phyloP scores from a whole-genome alignment of 2,888 invertebrate species.

The Aelia acuminata region DNA sequence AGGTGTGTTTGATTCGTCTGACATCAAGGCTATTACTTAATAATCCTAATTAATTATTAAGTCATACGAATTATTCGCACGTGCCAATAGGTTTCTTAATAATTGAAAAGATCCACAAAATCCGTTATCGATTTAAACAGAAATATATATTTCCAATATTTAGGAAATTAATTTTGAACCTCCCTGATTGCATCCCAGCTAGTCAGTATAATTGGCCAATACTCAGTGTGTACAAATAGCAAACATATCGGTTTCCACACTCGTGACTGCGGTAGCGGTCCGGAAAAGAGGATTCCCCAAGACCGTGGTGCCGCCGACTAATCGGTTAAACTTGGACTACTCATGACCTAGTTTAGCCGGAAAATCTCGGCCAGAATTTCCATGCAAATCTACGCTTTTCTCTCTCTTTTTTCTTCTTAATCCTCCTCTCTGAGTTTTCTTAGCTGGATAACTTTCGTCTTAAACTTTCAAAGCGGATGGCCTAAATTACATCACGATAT shows the following conservation, averaged over 20 bases:
- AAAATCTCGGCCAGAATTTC: constrained; percentile 7
- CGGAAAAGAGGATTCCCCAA: background rate
- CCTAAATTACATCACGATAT: background rate
- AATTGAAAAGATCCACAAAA: too few species aligned
- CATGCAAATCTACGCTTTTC: constrained; percentile 8
- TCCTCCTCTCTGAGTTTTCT: background rate
- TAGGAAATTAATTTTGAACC: background rate
- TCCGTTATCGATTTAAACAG: too few species aligned
- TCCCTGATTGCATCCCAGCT: background rate
- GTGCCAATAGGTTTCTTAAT: too few species aligned
- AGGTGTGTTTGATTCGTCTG: too few species aligned
- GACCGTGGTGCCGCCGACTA: background rate
- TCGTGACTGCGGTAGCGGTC: background rate
- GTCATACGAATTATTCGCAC: too few species aligned
- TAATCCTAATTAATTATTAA: too few species aligned
- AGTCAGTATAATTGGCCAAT: background rate
- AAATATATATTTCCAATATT: background rate
- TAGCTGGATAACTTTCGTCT: background rate
- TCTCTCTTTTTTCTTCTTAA: background rate
- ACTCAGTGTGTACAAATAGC: background rate
- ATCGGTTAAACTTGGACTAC: background rate
- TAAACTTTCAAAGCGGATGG: constrained; percentile 9
- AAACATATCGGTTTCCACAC: constrained; percentile 18
- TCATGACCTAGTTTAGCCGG: background rate
- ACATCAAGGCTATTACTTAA: too few species aligned